Evolutionary conservation across 2,888 invertebrate species (phyloP).

Genomic region (Cylloceria caligata): DNA sequence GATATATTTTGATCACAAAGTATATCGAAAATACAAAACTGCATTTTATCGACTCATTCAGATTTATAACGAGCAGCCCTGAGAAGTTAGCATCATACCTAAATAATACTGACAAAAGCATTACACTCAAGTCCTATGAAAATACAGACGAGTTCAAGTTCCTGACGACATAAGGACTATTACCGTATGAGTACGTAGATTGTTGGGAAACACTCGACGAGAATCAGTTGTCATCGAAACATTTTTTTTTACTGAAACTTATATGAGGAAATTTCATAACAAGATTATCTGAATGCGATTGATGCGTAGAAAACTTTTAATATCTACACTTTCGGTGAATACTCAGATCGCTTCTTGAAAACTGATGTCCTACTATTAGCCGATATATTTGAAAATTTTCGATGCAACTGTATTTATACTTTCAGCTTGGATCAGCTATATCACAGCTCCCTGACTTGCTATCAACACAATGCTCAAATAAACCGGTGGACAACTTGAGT

Average conservation of each 20-base stretch:
- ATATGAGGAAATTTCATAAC: slow-evolving; percentile 64
- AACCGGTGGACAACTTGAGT: too few species aligned
- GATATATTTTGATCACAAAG: slow-evolving; percentile 76
- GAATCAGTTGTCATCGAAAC: slow-evolving; percentile 58
- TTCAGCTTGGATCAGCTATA: slow-evolving; percentile 61
- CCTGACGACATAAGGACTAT: slow-evolving; percentile 75
- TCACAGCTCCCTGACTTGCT: too few species aligned
- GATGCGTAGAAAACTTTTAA: slow-evolving; percentile 29
- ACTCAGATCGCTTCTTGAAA: slow-evolving; percentile 26
- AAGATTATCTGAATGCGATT: slow-evolving; percentile 33
- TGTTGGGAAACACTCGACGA: slow-evolving; percentile 61
- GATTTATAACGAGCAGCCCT: slow-evolving; percentile 49
- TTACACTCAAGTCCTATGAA: not conserved
- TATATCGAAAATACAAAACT: slow-evolving; percentile 7
- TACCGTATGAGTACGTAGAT: slow-evolving; percentile 79
- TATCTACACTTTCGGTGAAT: slow-evolving; percentile 9
- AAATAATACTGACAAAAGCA: slow-evolving; percentile 21
- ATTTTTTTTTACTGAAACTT: slow-evolving; percentile 71
- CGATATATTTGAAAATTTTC: slow-evolving; percentile 67
- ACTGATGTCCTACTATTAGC: slow-evolving; percentile 64
- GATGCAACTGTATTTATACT: slow-evolving; percentile 35
- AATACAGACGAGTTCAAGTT: slow-evolving; percentile 57
- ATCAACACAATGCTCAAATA: too few species aligned
- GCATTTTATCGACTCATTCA: slow-evolving; percentile 70
- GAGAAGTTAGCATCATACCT: slow-evolving; percentile 46